Evolutionary conservation across 2,888 invertebrate genomes (phyloP).

Genomic region (Clostera curtula): DNA sequence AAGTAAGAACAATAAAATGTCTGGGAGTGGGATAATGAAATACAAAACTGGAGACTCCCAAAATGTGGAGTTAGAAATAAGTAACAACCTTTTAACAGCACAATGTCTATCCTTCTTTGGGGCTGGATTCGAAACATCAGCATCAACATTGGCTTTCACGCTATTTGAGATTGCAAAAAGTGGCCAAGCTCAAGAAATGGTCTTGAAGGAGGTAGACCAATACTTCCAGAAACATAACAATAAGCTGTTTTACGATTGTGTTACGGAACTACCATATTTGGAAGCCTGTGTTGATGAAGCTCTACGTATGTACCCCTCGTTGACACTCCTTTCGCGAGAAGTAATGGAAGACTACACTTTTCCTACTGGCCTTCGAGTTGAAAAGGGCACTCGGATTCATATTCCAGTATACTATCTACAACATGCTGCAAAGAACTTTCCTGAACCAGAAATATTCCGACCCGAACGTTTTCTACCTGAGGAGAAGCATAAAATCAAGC

Average conservation of each 20-base stretch:
- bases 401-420: constrained; percentile 32
- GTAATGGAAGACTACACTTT: constrained; percentile 26
- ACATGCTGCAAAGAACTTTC: constrained; percentile 24
- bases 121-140: constrained; percentile 34
- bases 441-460: constrained; percentile 26
- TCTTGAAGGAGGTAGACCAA: constrained; percentile 25
- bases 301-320: constrained; percentile 26
- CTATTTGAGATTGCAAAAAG: constrained; percentile 30
- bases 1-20: constrained; percentile 9
- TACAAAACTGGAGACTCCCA: constrained; percentile 11
- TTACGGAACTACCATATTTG: constrained; percentile 26
- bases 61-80: constrained; percentile 24
- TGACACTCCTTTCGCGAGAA: constrained; percentile 23
- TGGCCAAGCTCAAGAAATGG: constrained; percentile 15
- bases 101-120: constrained; percentile 61
- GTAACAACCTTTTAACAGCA: constrained; percentile 51
- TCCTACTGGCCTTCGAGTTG: constrained; percentile 24
- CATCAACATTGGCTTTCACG: constrained; percentile 22
- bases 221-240: constrained; percentile 18
- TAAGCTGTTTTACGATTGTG: constrained; percentile 23
- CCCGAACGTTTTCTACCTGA: constrained; percentile 33
- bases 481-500: constrained; percentile 22
- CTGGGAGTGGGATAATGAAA: constrained; percentile 12
- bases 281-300: constrained; percentile 29
- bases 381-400: constrained; percentile 29